Base-by-base conservation (phyloP, 2,113 vertebrate genomes). In the Ivindomyrus marchei region DNA sequence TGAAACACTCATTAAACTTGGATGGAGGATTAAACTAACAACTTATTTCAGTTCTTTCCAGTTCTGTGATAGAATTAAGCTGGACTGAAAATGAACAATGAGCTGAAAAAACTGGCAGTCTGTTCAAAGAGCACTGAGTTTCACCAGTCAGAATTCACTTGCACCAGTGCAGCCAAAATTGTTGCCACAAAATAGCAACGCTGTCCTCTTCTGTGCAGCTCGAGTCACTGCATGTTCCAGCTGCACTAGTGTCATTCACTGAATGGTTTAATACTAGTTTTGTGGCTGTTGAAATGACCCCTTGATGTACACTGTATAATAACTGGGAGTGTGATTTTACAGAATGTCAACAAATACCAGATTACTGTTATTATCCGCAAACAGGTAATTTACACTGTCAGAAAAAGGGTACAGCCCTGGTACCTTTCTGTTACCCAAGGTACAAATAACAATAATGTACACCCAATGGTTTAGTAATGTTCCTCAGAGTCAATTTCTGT, bases 131-230 rank as follows among this genome's bases (percentile, higher is more conserved):
- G 10, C 19, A 85, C 11, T 83, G 39, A 15, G 27, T 36, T 36
- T 31, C 9, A 36, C 31, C 70, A 77, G 36, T 39, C 21, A 85
- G 39, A 85, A 46, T 50, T 21, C 46, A 50, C 84, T 24, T 10
- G 24, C 46, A 85, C 42, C 13, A 9, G 39, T 50, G 24, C 45
- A 9, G 84, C 10, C 84, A 85, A 47, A 47, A 13, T 13, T 31
- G 21, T 10, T 87, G 27, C 13, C 49, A 36, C 6, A 36, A 53
- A 87, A 87, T 31, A 27, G 24, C 92, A 90, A 91, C 86, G 80
- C 74, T 58, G 89, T 89, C 92, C 91, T 89, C 92, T 93, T 90
- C 88, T 89, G 90, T 52, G 77, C 5, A 90, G 36, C 13, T 31
- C 1, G 3, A 39, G 27, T 39, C 11, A 77, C 3, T 77, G 31